Percentiles rank a stretch among this genome's conserved stretches.
Conservation (phyloP, 2,113 vertebrate species). For the Myotis davidii region DNA sequence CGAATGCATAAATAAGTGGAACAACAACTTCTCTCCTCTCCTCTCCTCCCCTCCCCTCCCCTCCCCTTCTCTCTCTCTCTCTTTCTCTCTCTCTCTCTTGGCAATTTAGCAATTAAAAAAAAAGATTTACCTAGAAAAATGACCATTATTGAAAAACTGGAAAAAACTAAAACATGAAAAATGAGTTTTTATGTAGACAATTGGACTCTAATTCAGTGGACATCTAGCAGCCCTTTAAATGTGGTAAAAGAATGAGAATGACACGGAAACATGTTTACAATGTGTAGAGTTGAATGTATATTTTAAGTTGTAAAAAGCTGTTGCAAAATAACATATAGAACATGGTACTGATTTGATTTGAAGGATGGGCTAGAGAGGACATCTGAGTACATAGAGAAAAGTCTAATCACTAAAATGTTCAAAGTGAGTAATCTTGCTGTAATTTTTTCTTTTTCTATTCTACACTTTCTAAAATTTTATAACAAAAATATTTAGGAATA, state of each 20-base stretch:
- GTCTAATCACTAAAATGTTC: background rate
- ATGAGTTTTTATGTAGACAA: background rate
- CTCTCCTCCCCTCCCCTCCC: rapidly evolving
- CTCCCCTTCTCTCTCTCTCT: rapidly evolving
- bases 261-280: background rate
- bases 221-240: background rate
- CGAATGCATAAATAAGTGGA: background rate
- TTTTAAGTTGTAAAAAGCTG: background rate
- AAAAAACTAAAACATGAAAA: conserved; percentile 3
- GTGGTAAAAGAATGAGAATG: background rate
- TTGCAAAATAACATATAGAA: background rate
- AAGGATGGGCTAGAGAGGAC: background rate
- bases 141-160: background rate
- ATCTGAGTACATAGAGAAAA: background rate
- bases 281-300: background rate
- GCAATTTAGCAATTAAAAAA: background rate
- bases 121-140: background rate
- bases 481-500: background rate
- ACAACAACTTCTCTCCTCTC: background rate
- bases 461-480: background rate
- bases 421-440: background rate
- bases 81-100: background rate
- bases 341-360: background rate
- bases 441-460: background rate
- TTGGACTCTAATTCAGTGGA: background rate